Percentiles rank a stretch among this genome's conserved stretches.
Conservation (phyloP, 2,888 invertebrate species). For the Apodemia hepburni region DNA sequence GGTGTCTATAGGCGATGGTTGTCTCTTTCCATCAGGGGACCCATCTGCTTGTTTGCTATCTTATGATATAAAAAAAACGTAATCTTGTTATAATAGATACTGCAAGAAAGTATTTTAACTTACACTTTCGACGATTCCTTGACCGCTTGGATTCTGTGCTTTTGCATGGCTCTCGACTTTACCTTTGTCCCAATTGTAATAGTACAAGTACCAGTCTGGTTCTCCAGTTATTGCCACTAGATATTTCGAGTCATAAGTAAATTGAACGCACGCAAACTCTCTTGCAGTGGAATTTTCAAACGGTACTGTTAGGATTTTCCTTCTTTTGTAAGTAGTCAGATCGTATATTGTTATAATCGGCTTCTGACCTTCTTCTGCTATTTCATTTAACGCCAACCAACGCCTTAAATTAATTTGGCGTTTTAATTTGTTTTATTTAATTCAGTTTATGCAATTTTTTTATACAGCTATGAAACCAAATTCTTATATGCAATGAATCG, state of each 20-base stretch:
- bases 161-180: conserved; percentile 88
- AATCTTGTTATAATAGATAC: conserved; percentile 19
- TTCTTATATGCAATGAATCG: too few species aligned
- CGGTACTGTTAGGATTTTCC: conserved; percentile 83
- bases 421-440: neutral
- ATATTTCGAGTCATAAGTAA: conserved; percentile 91
- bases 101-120: conserved; percentile 31
- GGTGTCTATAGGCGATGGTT: too few species aligned
- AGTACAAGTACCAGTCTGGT: conserved; percentile 90
- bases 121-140: conserved; percentile 80
- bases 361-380: conserved; percentile 81
- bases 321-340: conserved; percentile 83
- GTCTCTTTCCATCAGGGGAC: too few species aligned
- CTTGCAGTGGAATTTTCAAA: conserved; percentile 79
- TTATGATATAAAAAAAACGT: too few species aligned
- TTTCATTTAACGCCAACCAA: conserved; percentile 82
- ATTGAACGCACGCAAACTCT: conserved; percentile 86
- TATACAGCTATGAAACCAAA: too few species aligned
- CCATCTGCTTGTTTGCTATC: too few species aligned
- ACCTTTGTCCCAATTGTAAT: conserved; percentile 91
- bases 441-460: too few species aligned
- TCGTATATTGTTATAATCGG: conserved; percentile 87
- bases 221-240: conserved; percentile 89
- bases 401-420: conserved; percentile 67
- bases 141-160: conserved; percentile 85